Conservation (phyloP, 2,113 vertebrate genomes). For the Lasiurus cinereus region DNA sequence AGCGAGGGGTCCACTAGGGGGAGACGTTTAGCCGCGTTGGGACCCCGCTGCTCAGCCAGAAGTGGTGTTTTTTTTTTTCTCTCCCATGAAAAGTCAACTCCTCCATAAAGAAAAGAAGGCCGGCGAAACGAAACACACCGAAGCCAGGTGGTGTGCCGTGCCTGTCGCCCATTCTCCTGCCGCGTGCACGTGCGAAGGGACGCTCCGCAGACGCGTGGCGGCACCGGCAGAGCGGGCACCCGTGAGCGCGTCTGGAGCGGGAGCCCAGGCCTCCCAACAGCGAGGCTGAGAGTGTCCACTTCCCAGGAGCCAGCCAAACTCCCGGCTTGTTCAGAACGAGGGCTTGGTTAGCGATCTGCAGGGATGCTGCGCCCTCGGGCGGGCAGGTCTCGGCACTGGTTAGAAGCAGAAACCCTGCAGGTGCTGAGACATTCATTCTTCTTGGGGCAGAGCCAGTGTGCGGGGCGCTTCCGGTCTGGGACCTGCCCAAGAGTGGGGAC, state of each 20-base stretch:
- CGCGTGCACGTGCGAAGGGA: not conserved
- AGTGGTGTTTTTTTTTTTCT: not conserved
- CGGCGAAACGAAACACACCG: not conserved
- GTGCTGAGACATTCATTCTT: not conserved
- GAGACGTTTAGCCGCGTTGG: constrained; percentile 55
- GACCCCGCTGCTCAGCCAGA: accelerated
- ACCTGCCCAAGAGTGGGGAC: not conserved
- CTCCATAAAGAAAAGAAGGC: not conserved
- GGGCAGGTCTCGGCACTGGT: not conserved
- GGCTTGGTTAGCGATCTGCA: not conserved
- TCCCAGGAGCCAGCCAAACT: not conserved
- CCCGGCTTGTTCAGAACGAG: not conserved
- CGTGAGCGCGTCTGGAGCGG: accelerated
- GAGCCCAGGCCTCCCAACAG: not conserved
- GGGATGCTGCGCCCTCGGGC: not conserved
- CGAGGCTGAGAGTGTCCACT: not conserved
- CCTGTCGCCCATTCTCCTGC: not conserved
- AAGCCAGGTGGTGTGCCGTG: not conserved
- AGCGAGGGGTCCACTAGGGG: constrained; percentile 61
- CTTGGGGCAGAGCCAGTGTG: not conserved
- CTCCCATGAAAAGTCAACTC: not conserved
- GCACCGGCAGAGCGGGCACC: not conserved
- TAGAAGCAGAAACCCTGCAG: not conserved
- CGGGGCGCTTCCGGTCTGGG: not conserved
- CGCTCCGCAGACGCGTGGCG: not conserved